Base-by-base conservation (phyloP, 2,113 vertebrate species). In the Rhinoderma darwinii region DNA sequence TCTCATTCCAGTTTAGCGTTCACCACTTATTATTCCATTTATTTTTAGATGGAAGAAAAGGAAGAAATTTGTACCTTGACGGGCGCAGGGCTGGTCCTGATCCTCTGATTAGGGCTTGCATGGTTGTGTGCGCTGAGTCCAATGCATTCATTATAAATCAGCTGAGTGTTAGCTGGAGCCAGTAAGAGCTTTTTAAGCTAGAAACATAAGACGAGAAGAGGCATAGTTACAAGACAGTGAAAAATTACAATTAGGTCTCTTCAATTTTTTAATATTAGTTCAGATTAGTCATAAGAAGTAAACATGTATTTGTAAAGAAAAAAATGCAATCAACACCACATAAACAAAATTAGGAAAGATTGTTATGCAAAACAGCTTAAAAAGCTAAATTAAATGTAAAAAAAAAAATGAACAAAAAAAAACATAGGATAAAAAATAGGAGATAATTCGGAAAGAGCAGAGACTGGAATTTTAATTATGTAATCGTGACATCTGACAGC, bases 121-220 rank as follows among this genome's bases (percentile, higher is more conserved):
- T 99, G 97, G 95, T 97, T 97, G 93, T 98, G 97, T 91, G 96
- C 94, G 93, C 96, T 97, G 95, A 96, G 95, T 94, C 97, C 97
- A 92, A 96, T 96, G 96, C 98, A 98, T 96, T 99, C 97, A 96
- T 97, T 97, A 95, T 99, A 99, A 96, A 96, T 97, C 94, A 99
- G 96, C 95, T 99, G 98, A 94, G 96, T 97, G 95, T 98, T 99
- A 91, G 97, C 96, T 66, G 98, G 98, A 89, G 98, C 98, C 96
- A 99, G 94, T 94, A 99, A 96, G 93, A 99, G 97, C 95, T 99
- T 99, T 96, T 98, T 99, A 94, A 99, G 96, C 98, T 99, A 94
- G 89, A 93, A 84, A 94, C 79, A 37, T 89, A 87, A 89, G 56
- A 89, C 84, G 51, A 51, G 39, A 81, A 59, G 59, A 88, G 72